Conservation (phyloP, 2,113 vertebrate species). For the Girardinichthys multiradiatus region DNA sequence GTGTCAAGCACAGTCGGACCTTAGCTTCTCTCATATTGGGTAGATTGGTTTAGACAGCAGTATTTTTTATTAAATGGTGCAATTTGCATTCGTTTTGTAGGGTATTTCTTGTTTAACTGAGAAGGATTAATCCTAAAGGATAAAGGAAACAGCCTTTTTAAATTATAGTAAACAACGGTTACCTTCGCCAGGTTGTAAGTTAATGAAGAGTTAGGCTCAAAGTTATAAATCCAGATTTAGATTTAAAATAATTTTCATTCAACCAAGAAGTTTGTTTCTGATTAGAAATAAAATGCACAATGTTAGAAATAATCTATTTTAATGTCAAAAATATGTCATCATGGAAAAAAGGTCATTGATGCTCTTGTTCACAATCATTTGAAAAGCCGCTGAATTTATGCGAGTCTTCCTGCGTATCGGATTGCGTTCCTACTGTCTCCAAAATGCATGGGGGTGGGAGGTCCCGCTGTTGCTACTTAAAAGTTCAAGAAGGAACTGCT, state of each 20-base stretch:
- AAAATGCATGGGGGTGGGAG: no score
- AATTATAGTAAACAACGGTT: not conserved
- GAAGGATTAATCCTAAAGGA: not conserved
- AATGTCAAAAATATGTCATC: no score
- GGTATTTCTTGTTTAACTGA: not conserved
- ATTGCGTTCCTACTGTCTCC: not conserved
- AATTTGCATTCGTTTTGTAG: not conserved
- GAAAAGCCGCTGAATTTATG: not conserved
- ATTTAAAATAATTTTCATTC: not conserved
- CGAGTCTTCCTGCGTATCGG: not conserved
- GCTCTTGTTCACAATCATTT: not conserved
- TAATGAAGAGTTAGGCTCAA: no score
- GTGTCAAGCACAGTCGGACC: no score
- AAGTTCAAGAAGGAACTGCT: no score
- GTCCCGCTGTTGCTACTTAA: no score
- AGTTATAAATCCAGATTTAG: not conserved
- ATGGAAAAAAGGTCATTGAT: not conserved
- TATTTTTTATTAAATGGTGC: not conserved
- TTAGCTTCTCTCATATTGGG: no score
- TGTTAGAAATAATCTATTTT: not conserved
- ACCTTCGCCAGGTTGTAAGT: not conserved
- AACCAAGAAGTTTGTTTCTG: not conserved
- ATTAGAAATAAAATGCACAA: not conserved
- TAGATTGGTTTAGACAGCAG: not conserved
- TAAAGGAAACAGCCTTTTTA: not conserved